Evolutionary conservation across 2,797 vertebrate species (phyloP).

Genomic region (Danio jaintianensis): DNA sequence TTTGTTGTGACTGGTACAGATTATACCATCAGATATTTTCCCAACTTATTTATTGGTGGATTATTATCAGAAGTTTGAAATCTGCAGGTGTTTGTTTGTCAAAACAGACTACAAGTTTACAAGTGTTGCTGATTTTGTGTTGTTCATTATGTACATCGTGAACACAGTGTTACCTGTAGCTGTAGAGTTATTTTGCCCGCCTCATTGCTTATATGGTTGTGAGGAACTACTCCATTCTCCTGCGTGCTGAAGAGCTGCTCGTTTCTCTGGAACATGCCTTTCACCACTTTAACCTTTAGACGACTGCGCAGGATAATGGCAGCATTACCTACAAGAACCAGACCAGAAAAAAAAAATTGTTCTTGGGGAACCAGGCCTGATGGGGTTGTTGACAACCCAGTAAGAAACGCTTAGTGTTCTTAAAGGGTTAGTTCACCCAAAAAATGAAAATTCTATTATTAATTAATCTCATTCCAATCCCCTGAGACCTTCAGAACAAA

Average conservation of each 20-base stretch:
- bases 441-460: no score
- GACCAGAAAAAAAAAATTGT: neutral
- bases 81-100: neutral
- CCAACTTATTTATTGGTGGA: neutral
- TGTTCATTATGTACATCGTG: neutral
- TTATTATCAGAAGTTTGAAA: neutral
- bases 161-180: conserved; percentile 74
- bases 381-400: no score
- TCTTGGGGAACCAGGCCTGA: no score
- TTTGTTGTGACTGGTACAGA: neutral
- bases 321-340: conserved; percentile 75
- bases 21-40: neutral
- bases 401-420: no score
- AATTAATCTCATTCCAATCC: no score
- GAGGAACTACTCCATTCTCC: conserved; percentile 75
- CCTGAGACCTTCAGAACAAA: no score
- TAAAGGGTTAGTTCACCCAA: no score
- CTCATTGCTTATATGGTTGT: conserved; percentile 72
- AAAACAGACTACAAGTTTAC: neutral
- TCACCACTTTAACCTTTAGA: conserved; percentile 85
- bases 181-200: conserved; percentile 80
- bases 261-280: conserved; percentile 75
- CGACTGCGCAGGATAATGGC: conserved; percentile 84
- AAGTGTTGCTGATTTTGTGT: neutral
- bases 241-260: conserved; percentile 63